A percentile compares a stretch with the other conserved stretches of the same genome.
These are phyloP conservation scores for Ormyrus thymus DNA, from an alignment of 2,888 invertebrate species.

Conservation along the genomic window DNA sequence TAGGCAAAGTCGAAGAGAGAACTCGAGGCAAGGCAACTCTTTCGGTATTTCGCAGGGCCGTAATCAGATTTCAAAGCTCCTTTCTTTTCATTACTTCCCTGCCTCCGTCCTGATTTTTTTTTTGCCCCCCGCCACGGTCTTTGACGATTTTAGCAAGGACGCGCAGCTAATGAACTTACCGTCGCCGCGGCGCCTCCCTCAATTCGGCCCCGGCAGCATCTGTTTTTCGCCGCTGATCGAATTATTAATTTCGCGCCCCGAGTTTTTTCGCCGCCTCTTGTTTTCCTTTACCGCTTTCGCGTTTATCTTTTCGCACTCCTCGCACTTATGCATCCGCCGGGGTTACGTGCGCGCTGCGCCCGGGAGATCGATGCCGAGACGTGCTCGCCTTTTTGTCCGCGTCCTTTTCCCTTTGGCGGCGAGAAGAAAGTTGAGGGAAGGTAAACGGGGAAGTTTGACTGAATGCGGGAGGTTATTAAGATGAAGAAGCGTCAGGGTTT, in stretches of 20 bases:
- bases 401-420: too few relatives aligned
- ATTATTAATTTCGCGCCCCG: constrained; percentile 29
- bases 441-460: too few relatives aligned
- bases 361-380: too few relatives aligned
- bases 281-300: background rate
- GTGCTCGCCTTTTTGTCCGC: too few relatives aligned
- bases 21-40: constrained; percentile 35
- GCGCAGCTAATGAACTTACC: constrained; percentile 39
- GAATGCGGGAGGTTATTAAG: too few relatives aligned
- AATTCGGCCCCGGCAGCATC: background rate
- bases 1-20: background rate
- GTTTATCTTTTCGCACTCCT: background rate
- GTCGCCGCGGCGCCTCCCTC: background rate
- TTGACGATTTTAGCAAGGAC: constrained; percentile 24
- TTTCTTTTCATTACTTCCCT: constrained; percentile 37
- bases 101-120: background rate
- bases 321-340: too few relatives aligned
- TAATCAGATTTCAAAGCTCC: constrained; percentile 45
- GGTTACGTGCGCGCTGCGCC: too few relatives aligned
- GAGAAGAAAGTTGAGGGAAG: too few relatives aligned
- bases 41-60: constrained; percentile 14
- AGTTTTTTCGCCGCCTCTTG: background rate
- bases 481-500: too few relatives aligned
- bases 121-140: background rate
- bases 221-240: background rate